Conservation (phyloP, 2,797 vertebrate genomes). For the Pelodytes ibericus region DNA sequence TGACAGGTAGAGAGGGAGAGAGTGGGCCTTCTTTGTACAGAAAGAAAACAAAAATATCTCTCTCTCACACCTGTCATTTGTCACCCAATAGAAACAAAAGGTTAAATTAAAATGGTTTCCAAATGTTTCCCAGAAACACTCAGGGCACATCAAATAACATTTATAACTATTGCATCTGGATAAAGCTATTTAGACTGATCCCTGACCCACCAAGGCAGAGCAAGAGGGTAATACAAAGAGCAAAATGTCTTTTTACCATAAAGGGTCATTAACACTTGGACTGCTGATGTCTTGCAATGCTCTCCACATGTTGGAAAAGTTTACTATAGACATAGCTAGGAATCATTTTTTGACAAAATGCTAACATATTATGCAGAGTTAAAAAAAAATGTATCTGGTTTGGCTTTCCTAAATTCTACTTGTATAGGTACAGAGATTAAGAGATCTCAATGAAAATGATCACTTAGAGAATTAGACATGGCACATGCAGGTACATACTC, state of each 20-base stretch:
- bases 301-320: no score
- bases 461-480: no score
- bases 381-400: no score
- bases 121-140: constrained; percentile 69
- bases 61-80: constrained; percentile 48
- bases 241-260: constrained; percentile 2
- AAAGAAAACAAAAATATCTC: constrained; percentile 33
- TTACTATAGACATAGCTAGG: no score
- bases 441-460: no score
- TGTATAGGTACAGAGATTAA: no score
- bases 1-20: constrained; percentile 32
- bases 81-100: constrained; percentile 34
- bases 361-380: no score
- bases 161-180: constrained; percentile 60
- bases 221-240: constrained; percentile 13
- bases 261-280: neutral
- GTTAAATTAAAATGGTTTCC: constrained; percentile 61
- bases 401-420: no score
- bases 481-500: no score
- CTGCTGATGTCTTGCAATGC: neutral
- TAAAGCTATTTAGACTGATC: constrained; percentile 63
- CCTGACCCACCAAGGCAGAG: constrained; percentile 67
- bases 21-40: neutral
- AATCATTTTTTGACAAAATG: no score
- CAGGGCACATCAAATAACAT: constrained; percentile 57